These are phyloP conservation scores for Cynoglossus semilaevis DNA, from an alignment of 2,113 vertebrate genomes.

Conservation along the genomic window DNA sequence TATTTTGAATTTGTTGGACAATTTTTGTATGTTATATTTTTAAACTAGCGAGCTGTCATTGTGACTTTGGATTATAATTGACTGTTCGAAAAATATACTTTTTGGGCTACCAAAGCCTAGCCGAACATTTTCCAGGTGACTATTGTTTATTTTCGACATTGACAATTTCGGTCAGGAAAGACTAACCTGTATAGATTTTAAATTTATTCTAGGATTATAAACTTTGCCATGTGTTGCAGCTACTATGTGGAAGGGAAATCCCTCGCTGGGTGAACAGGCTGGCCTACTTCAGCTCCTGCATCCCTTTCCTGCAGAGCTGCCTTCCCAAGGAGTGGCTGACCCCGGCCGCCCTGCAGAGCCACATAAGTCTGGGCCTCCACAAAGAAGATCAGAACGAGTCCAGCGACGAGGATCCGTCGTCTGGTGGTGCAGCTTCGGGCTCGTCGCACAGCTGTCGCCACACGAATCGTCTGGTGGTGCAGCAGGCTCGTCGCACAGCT, in stretches of 20 bases:
- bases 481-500: slow-evolving; percentile 81
- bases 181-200: no score
- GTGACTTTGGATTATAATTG: no score
- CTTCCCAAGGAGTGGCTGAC: slow-evolving; percentile 92
- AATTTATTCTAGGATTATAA: not conserved
- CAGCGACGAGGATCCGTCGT: slow-evolving; percentile 81
- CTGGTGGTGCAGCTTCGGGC: slow-evolving; percentile 69
- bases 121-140: no score
- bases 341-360: slow-evolving; percentile 89
- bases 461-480: no score
- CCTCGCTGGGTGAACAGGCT: slow-evolving; percentile 91
- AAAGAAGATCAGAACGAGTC: slow-evolving; percentile 83
- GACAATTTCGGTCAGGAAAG: no score
- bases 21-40: no score
- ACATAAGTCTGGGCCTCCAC: slow-evolving; percentile 88
- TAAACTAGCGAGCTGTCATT: no score
- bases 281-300: slow-evolving; percentile 93
- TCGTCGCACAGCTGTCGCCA: slow-evolving; percentile 86
- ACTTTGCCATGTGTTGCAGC: slow-evolving; percentile 62
- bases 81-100: no score
- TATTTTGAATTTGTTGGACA: no score
- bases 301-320: slow-evolving; percentile 93
- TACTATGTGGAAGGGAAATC: slow-evolving; percentile 88
- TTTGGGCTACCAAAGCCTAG: no score
- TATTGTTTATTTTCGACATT: no score